phyloP scores from a whole-genome alignment of 1,140 invertebrate genomes.

The Lucilia cuprina region DNA sequence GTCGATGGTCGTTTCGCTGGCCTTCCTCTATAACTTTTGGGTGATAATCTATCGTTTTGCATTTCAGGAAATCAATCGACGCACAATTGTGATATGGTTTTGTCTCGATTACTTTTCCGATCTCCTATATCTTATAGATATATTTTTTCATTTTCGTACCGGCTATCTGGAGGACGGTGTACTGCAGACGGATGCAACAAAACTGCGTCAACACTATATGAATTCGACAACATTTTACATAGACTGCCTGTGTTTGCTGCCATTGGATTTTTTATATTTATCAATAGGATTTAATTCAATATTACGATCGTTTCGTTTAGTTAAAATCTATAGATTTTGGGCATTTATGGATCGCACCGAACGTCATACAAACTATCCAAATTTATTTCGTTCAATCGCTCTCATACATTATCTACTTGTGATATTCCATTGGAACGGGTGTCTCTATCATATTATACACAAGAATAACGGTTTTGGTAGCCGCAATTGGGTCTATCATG shows the following conservation, averaged over 20 bases:
- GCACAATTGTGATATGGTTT: conserved; percentile 93
- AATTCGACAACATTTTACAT: conserved; percentile 99
- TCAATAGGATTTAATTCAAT: conserved; percentile 98
- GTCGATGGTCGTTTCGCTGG: conserved; percentile 96
- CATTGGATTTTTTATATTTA: conserved; percentile 96
- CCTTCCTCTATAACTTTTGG: conserved; percentile 99
- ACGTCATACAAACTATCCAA: conserved; percentile 98
- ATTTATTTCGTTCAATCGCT: conserved; percentile 92
- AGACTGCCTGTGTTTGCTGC: conserved; percentile 96
- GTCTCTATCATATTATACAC: conserved; percentile 94
- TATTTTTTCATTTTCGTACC: conserved; percentile 96
- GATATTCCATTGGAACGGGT: conserved; percentile 99
- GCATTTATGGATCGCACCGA: conserved; percentile 98
- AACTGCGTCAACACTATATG: conserved; percentile 96
- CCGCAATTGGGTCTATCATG: conserved; percentile 88
- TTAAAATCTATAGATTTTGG: conserved; percentile 99
- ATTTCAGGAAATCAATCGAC: conserved; percentile 90
- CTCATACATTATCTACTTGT: conserved; percentile 96
- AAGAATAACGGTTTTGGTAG: conserved; percentile 93
- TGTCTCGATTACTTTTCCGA: conserved; percentile 96
- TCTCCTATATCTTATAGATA: conserved; percentile 94
- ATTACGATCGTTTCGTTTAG: conserved; percentile 92
- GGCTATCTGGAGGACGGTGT: conserved; percentile 97
- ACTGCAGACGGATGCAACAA: conserved; percentile 91
- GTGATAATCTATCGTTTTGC: conserved; percentile 98